Conservation (phyloP, 2,797 vertebrate genomes). For the Podarcis siculus region DNA sequence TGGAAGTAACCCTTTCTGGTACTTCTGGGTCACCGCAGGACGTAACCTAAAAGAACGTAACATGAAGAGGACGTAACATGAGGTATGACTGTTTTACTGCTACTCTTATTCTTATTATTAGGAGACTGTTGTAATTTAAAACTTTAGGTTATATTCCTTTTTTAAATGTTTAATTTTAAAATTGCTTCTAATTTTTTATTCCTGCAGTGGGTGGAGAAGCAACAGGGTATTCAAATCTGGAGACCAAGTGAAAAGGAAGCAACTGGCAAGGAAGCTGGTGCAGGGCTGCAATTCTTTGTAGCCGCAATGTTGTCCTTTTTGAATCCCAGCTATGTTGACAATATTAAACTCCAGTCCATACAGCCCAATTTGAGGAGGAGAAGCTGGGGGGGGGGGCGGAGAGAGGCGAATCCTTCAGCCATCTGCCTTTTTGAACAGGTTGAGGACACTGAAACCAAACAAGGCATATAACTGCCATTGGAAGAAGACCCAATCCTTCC, state of each 20-base stretch:
- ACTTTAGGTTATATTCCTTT: background rate
- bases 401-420: background rate
- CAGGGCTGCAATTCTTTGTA: background rate
- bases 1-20: too few relatives aligned
- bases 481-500: constrained; percentile 19
- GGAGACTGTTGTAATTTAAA: too few relatives aligned
- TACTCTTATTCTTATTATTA: too few relatives aligned
- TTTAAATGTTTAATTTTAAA: background rate
- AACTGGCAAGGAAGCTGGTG: background rate
- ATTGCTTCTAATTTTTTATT: background rate
- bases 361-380: constrained; percentile 19
- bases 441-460: constrained; percentile 42
- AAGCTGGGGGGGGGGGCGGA: background rate
- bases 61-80: too few relatives aligned
- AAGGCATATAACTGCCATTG: constrained; percentile 15
- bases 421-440: background rate
- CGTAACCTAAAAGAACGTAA: too few relatives aligned
- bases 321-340: constrained; percentile 24
- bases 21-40: too few relatives aligned
- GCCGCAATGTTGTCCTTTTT: background rate
- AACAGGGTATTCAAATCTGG: background rate
- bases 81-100: too few relatives aligned
- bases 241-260: background rate
- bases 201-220: background rate
- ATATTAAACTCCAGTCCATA: background rate